Percentiles rank a stretch among this genome's conserved stretches.
These are phyloP conservation scores for Phacellophora camtschatica DNA, from an alignment of 30 jellyfish, hydroid and myxozoan genomes.

Conservation along the genomic window DNA sequence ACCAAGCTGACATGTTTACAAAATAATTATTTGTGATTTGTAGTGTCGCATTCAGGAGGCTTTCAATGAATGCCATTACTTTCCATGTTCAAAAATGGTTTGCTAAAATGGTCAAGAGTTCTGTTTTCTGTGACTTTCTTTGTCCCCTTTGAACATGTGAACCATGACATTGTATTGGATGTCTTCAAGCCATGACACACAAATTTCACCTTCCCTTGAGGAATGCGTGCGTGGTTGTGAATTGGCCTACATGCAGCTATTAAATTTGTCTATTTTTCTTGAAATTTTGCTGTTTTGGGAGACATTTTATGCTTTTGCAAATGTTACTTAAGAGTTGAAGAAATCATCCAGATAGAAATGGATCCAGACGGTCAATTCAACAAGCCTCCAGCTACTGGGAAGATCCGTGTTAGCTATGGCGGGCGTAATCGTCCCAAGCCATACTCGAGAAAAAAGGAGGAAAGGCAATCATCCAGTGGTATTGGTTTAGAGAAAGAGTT, in stretches of 20 bases:
- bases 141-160: too few species aligned
- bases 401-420: constrained; percentile 62
- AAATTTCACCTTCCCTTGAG: constrained; percentile 32
- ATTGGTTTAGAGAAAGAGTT: neutral
- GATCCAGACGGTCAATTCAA: constrained; percentile 43
- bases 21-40: too few species aligned
- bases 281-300: neutral
- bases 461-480: constrained; percentile 14
- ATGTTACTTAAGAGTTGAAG: constrained; percentile 1
- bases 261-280: neutral
- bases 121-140: too few species aligned
- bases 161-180: neutral
- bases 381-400: constrained; percentile 47
- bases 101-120: too few species aligned
- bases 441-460: constrained; percentile 25
- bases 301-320: neutral
- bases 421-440: constrained; percentile 69
- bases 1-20: too few species aligned
- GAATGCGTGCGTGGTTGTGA: constrained; percentile 48
- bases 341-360: constrained; percentile 1
- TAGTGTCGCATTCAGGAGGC: too few species aligned
- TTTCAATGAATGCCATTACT: too few species aligned
- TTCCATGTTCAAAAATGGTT: too few species aligned
- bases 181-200: neutral
- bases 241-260: neutral